Evolutionary conservation across 2,888 invertebrate species (phyloP).

Genomic region (Polia nebulosa): DNA sequence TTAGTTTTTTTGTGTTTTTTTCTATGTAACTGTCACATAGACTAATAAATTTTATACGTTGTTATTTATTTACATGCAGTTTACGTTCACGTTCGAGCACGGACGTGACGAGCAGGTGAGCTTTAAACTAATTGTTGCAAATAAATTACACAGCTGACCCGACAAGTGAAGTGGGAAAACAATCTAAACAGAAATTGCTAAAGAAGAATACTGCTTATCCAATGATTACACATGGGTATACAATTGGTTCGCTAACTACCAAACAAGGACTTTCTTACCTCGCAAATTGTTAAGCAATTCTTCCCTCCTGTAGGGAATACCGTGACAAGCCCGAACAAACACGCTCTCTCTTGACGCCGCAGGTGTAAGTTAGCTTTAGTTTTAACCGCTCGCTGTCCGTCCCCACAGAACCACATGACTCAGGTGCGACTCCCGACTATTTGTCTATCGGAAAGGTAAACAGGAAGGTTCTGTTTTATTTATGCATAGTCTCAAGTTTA

Average conservation of each 20-base stretch:
- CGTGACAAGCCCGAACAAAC: conserved; percentile 20
- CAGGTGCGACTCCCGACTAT: conserved; percentile 17
- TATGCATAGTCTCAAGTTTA: neutral
- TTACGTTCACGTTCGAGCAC: no score
- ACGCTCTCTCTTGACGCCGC: neutral
- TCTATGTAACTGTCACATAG: no score
- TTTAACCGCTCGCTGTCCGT: neutral
- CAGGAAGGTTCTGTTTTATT: conserved; percentile 25
- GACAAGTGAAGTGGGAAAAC: no score
- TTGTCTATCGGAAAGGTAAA: conserved; percentile 8
- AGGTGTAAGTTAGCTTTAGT: conserved; percentile 26
- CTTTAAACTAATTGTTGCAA: no score
- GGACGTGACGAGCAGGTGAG: no score
- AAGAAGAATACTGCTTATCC: no score
- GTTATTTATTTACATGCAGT: no score
- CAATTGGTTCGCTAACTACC: neutral
- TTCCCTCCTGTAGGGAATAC: neutral
- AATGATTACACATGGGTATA: neutral
- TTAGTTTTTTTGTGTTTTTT: no score
- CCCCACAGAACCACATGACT: neutral
- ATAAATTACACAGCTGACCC: no score
- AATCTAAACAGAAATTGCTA: no score
- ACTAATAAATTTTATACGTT: no score
- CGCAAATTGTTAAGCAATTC: neutral
- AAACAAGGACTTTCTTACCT: neutral